These are phyloP conservation scores for Epistrophella euchroma DNA, from an alignment of 2,888 invertebrate species.

Conservation along the genomic window DNA sequence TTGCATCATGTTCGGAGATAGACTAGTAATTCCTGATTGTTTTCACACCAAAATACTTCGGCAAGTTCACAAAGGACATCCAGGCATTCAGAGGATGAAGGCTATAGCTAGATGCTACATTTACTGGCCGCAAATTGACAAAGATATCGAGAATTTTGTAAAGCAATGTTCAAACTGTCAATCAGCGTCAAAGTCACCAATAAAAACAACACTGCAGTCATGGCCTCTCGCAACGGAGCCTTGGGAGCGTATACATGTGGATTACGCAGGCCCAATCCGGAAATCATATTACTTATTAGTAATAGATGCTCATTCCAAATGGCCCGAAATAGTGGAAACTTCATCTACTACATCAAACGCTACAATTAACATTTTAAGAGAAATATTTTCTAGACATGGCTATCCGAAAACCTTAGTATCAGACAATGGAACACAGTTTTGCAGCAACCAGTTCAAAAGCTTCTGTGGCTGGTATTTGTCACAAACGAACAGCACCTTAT, in stretches of 20 bases:
- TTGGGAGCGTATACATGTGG: slow-evolving; percentile 75
- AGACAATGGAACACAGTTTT: slow-evolving; percentile 53
- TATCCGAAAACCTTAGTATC: slow-evolving; percentile 20
- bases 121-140: slow-evolving; percentile 77
- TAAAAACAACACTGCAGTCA: no score
- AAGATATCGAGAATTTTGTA: slow-evolving; percentile 76
- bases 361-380: slow-evolving; percentile 30
- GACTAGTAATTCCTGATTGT: slow-evolving; percentile 8
- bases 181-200: no score
- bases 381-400: slow-evolving; percentile 37
- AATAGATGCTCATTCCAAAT: slow-evolving; percentile 82
- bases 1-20: slow-evolving; percentile 19
- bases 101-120: slow-evolving; percentile 70
- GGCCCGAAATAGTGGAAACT: slow-evolving; percentile 77
- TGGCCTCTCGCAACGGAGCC: slow-evolving; percentile 72
- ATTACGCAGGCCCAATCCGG: slow-evolving; percentile 76
- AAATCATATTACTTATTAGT: slow-evolving; percentile 79
- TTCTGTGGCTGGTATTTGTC: slow-evolving; percentile 35
- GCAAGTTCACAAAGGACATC: slow-evolving; percentile 76
- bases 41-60: slow-evolving; percentile 45
- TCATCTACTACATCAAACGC: slow-evolving; percentile 9
- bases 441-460: slow-evolving; percentile 27
- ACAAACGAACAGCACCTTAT: slow-evolving; percentile 32
- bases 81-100: slow-evolving; percentile 72
- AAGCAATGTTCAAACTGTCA: no score